Evolutionary conservation across 2,797 vertebrate species (phyloP), one percentile per base, ranked within the genome.

Genomic region (Oryzias dopingdopingensis): DNA sequence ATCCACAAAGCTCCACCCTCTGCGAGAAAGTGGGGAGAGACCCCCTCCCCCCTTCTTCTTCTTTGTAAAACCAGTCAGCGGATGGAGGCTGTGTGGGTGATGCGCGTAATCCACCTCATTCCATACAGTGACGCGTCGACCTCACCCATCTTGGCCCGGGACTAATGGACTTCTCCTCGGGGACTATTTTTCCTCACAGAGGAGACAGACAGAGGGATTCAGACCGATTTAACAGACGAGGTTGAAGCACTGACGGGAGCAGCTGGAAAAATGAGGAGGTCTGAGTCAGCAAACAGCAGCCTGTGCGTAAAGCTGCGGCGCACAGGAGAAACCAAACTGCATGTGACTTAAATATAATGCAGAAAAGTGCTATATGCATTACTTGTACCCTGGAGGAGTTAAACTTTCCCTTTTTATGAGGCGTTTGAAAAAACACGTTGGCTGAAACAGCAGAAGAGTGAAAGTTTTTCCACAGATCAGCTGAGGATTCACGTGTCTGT

Each of bases 61-160:
- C 61, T 59, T 29, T 26, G 32, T 70, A 59, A 59, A 81, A 65
- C 54, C 67, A 64, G 47, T 62, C 59, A 86, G 85, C 86, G 85
- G 83, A 55, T 41, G 62, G 69, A 41, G 55, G 63, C 62, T 55
- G 61, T 50, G 44, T 50, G 65, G 68, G 44, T 40, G 56, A 56
- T 65, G 64, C 37, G 59, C 48, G 54, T 59, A 42, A 56, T 58
- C 0, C 16, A 77, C 70, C 79, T 82, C 81, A 76, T 74, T 85
- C 87, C 88, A 79, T 55, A 60, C 74, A 56, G 65, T 49, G 76
- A 83, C 68, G 76, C 73, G 56, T 64, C 74, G 81, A 73, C 86
- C 81, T 85, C 85, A 83, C 82, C 85, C 83, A 69, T 80, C 63
- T 23, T n/a, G 47, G 59, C 16, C 69, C 37, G 23, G 46, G 60